phyloP scores from a whole-genome alignment of 1,140 invertebrate genomes.

The Nylanderia fulva region DNA sequence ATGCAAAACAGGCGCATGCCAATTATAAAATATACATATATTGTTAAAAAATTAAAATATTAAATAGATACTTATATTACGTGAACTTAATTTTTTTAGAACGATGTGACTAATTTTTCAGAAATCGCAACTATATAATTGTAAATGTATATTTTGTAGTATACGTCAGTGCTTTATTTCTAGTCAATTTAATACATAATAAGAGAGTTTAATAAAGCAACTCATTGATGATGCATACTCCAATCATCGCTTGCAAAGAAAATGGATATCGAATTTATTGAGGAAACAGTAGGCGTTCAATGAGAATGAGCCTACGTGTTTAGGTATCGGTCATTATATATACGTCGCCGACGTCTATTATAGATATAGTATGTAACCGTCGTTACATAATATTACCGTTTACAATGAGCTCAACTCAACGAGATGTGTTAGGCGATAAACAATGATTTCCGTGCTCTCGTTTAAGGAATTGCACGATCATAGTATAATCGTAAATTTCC shows the following conservation, averaged over 20 bases:
- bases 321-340: slow-evolving; percentile 63
- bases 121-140: background rate
- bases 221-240: background rate
- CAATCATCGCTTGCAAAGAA: slow-evolving; percentile 2
- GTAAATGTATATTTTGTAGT: background rate
- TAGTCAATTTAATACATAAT: background rate
- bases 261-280: slow-evolving; percentile 68
- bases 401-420: slow-evolving; percentile 66
- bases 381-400: slow-evolving; percentile 73
- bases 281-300: slow-evolving; percentile 62
- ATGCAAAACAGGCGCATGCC: background rate
- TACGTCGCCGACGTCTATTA: slow-evolving; percentile 49
- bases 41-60: background rate
- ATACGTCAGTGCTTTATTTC: background rate
- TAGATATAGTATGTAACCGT: slow-evolving; percentile 51
- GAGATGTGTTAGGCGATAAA: slow-evolving; percentile 76
- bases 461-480: slow-evolving; percentile 49
- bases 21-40: background rate
- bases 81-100: background rate
- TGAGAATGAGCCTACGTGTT: slow-evolving; percentile 46
- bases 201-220: too few relatives aligned
- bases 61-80: background rate
- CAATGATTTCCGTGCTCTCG: slow-evolving; percentile 74
- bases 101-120: background rate
- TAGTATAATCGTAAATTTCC: slow-evolving; percentile 33